Evolutionary conservation across 2,888 invertebrate species (phyloP), one percentile per base, ranked within the genome.

Genomic region (Brachyptera risi): DNA sequence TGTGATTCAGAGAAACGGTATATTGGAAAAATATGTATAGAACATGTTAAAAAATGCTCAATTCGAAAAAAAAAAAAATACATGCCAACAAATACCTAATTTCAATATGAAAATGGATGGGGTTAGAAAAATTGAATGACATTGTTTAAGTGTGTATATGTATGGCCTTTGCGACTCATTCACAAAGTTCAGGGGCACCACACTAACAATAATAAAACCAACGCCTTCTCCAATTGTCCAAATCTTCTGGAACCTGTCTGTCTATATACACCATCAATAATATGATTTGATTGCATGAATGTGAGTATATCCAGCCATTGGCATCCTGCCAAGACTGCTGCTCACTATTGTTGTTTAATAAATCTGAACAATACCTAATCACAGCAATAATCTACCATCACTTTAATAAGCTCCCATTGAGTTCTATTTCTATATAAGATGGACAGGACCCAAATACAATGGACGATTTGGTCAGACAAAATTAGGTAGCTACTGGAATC

Each of bases 331-430:
- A n/a, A n/a, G n/a, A n/a, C n/a, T n/a, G n/a, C n/a, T n/a, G n/a
- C n/a, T n/a, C n/a, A n/a, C 44, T 11, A 44, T 44, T 44, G 44
- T 44, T 44, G 44, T 44, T 44, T 44, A 44, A 44, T 44, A 44
- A 44, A 44, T 7, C 5, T 21, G 44, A 44, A 44, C 44, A 44
- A 44, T 44, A 44, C 44, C 44, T 44, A 44, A 44, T 44, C 44
- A 40, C 40, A 5, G 19, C 17, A 17, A 44, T 19, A 11, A 21
- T 19, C 21, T 21, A 11, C 15, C 17, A 17, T 19, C 21, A 5
- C 15, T 17, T 44, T 44, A 44, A 44, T 44, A 44, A 44, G 44
- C 44, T 44, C 19, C 44, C 11, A 44, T 44, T 44, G 44, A 44
- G 44, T 44, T 19, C n/a, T 40, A 15, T 9, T 5, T 40, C n/a